A percentile compares a stretch with the other conserved stretches of the same genome.
Conservation (phyloP, 1,140 invertebrate genomes). For the Drosophila malerkotliana region DNA sequence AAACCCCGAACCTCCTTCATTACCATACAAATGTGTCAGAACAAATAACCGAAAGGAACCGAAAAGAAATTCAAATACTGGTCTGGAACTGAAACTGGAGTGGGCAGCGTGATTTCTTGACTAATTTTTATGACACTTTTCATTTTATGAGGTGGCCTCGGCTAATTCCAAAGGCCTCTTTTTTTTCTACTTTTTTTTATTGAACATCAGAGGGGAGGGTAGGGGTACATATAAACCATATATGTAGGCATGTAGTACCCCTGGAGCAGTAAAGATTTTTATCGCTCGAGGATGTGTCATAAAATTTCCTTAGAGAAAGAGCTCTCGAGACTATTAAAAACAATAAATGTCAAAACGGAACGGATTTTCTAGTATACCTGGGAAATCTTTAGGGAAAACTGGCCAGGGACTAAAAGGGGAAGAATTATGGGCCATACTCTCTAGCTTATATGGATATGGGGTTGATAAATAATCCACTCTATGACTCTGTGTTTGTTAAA, state of each 20-base stretch:
- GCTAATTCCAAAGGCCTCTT: conserved; percentile 57
- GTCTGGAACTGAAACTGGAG: conserved; percentile 4
- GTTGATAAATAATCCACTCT: conserved; percentile 23
- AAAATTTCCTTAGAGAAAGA: conserved; percentile 43
- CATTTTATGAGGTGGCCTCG: conserved; percentile 64
- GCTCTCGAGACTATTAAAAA: conserved; percentile 70
- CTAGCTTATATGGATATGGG: conserved; percentile 14
- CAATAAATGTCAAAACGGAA: conserved; percentile 75
- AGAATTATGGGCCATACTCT: conserved; percentile 23
- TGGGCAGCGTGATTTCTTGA: conserved; percentile 76
- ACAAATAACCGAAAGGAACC: conserved; percentile 65
- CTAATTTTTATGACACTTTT: conserved; percentile 83
- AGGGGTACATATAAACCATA: background rate
- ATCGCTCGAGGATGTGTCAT: conserved; percentile 62
- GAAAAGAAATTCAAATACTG: conserved; percentile 20
- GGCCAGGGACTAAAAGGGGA: conserved; percentile 23
- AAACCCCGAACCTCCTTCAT: conserved; percentile 47
- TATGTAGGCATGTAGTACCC: conserved; percentile 27
- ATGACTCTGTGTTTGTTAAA: background rate
- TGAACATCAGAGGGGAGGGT: no score
- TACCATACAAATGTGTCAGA: conserved; percentile 82
- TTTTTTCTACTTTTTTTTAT: conserved; percentile 30
- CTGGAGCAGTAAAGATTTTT: conserved; percentile 69
- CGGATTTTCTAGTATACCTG: conserved; percentile 48
- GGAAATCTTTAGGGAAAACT: conserved; percentile 38